Conservation (phyloP, 2,797 vertebrate genomes). For the Typhlichthys subterraneus region DNA sequence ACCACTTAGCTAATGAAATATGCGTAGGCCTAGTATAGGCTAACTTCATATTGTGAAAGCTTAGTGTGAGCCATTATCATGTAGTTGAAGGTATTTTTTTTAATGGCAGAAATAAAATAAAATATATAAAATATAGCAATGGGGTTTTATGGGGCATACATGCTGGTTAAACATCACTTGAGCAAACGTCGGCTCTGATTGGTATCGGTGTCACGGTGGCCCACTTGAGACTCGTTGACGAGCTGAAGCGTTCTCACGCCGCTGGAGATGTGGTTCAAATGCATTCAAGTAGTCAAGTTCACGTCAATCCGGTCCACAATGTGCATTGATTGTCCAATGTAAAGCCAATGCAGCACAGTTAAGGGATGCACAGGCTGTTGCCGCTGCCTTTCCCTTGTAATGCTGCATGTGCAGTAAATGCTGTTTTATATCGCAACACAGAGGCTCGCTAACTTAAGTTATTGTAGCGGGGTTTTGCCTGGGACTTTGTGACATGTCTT, state of each 20-base stretch:
- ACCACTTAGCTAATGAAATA: slow-evolving; percentile 71
- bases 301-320: slow-evolving; percentile 7
- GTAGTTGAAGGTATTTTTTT: slow-evolving; percentile 35
- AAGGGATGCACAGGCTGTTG: no score
- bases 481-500: no score
- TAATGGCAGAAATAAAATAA: background rate
- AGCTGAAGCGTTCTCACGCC: slow-evolving; percentile 44
- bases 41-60: slow-evolving; percentile 33
- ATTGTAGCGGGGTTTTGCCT: no score
- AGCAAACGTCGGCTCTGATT: slow-evolving; percentile 68
- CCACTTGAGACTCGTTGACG: slow-evolving; percentile 47
- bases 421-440: no score
- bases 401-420: no score
- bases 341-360: no score
- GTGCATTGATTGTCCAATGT: slow-evolving; percentile 9
- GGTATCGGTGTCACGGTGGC: slow-evolving; percentile 57
- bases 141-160: slow-evolving; percentile 53
- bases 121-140: slow-evolving; percentile 47
- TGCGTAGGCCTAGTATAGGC: background rate
- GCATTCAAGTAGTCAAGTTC: slow-evolving; percentile 36
- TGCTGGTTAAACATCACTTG: slow-evolving; percentile 63
- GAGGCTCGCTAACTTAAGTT: no score
- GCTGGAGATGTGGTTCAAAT: slow-evolving; percentile 47
- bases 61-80: slow-evolving; percentile 34
- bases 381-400: no score